Percentiles rank a stretch among this genome's conserved stretches.
These are phyloP conservation scores for Papilio aristodemus DNA, from an alignment of 1,140 invertebrate species.

Conservation along the genomic window DNA sequence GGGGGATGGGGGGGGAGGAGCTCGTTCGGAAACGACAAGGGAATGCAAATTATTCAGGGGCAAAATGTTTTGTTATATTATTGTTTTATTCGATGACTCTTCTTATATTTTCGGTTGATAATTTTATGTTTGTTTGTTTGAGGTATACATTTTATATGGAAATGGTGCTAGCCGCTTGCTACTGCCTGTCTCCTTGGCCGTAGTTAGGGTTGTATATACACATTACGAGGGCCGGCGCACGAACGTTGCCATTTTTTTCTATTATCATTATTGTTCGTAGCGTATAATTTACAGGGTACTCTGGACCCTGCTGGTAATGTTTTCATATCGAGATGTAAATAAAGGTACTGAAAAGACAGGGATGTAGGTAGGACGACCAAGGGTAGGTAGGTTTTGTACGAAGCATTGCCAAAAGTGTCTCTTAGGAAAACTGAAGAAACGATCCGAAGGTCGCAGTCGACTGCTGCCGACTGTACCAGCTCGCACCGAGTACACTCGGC, in stretches of 20 bases:
- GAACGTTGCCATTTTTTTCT: constrained; percentile 40
- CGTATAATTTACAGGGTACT: constrained; percentile 59
- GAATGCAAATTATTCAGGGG: constrained; percentile 41
- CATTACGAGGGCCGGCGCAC: constrained; percentile 40
- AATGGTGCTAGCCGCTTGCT: constrained; percentile 78
- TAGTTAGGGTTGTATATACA: constrained; percentile 68
- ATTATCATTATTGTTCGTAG: constrained; percentile 45
- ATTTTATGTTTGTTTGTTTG: constrained; percentile 66
- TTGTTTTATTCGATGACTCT: constrained; percentile 61
- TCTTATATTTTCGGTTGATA: constrained; percentile 69
- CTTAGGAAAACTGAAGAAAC: constrained; percentile 49
- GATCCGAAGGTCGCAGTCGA: neutral
- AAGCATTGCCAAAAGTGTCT: constrained; percentile 59
- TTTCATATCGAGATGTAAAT: constrained; percentile 61
- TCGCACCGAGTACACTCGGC: neutral
- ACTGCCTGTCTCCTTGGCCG: constrained; percentile 57
- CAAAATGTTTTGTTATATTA: constrained; percentile 61
- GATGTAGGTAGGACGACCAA: constrained; percentile 65
- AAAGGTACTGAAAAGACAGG: constrained; percentile 76
- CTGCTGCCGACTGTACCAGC: neutral
- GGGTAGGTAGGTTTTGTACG: constrained; percentile 74
- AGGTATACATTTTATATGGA: constrained; percentile 66
- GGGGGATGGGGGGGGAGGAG: too few relatives aligned
- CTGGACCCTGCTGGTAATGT: constrained; percentile 55
- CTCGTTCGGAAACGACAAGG: constrained; percentile 36